Evolutionary conservation across 1,140 invertebrate genomes (phyloP), one percentile per base, ranked within the genome.

Genomic region (Megathymus violae): DNA sequence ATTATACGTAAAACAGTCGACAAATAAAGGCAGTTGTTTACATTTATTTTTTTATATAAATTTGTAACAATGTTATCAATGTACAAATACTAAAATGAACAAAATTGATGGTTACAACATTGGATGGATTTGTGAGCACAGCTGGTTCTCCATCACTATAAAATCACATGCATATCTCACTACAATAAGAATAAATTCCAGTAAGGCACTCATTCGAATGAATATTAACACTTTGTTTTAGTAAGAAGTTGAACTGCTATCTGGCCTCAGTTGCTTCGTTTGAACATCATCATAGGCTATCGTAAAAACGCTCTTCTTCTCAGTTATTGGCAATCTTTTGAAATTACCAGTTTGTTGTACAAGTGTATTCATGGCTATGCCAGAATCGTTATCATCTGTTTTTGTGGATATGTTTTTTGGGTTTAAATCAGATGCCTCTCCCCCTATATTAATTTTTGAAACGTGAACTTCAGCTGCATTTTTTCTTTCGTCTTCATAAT

Each of bases 221-320:
- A 66, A 63, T 52, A 77, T 72, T 76, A 36, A 62, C 67, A 56
- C 58, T 58, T 67, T 64, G 58, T 62, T 58, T 85, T 74, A 91
- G 71, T 91, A 91, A 19, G 91, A 92, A 14, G 91, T 91, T 14
- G 91, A 91, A 76, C 91, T 92, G 71, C 90, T 91, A 48, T 92
- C 91, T 36, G 91, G 91, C 76, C 91, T 69, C 13, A 92, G 61
- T 76, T 91, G 89, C 76, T 91, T 92, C 10, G 89, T 92, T 74
- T 92, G 91, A 16, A 97, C 96, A 77, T 97, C 96, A 78, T 96
- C 96, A 76, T 98, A 98, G 1, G 97, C 96, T 68, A 98, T 98
- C 0, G 97, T 97, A 74, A 98, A 98, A n/a, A 98, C 94, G 80
- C 97, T 97, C 78, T 97, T 97, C 90, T 97, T 98, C 73, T 97